phyloP scores from a whole-genome alignment of 2,888 invertebrate species.

The Apodemia mormo region DNA sequence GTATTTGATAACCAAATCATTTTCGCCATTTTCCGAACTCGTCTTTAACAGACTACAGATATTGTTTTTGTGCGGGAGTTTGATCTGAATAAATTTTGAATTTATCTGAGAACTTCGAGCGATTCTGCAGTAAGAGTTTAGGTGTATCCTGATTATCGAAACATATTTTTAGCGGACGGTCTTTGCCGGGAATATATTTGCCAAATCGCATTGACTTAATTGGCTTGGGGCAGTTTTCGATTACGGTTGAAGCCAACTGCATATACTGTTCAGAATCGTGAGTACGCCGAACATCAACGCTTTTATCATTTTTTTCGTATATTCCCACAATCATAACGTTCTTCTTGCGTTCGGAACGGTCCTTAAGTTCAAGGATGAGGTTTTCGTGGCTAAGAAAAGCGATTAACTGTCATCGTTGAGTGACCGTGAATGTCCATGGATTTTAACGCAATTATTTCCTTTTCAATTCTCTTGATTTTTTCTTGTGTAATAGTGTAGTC shows the following conservation, averaged over 20 bases:
- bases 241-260: constrained; percentile 26
- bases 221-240: constrained; percentile 33
- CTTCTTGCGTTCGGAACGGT: constrained; percentile 37
- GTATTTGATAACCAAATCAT: constrained; percentile 40
- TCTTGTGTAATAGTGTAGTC: constrained; percentile 22
- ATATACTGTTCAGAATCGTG: constrained; percentile 31
- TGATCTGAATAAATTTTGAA: constrained; percentile 38
- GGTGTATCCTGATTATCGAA: constrained; percentile 29
- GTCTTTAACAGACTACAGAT: constrained; percentile 32
- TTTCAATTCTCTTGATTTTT: neutral
- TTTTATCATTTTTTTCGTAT: constrained; percentile 32
- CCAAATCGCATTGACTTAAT: constrained; percentile 37
- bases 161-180: constrained; percentile 37
- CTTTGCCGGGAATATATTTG: constrained; percentile 35
- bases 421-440: too few species aligned
- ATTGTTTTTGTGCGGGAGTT: constrained; percentile 37
- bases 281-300: constrained; percentile 25
- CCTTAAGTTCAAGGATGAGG: constrained; percentile 28
- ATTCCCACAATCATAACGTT: constrained; percentile 40
- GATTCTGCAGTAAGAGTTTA: constrained; percentile 35
- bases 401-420: too few species aligned
- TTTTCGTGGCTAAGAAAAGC: too few species aligned
- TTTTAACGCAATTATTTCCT: too few species aligned
- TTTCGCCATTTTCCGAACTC: constrained; percentile 37
- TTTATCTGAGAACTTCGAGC: constrained; percentile 31